Evolutionary conservation across 2,888 invertebrate species (phyloP).

Genomic region (Lamproptera curius): DNA sequence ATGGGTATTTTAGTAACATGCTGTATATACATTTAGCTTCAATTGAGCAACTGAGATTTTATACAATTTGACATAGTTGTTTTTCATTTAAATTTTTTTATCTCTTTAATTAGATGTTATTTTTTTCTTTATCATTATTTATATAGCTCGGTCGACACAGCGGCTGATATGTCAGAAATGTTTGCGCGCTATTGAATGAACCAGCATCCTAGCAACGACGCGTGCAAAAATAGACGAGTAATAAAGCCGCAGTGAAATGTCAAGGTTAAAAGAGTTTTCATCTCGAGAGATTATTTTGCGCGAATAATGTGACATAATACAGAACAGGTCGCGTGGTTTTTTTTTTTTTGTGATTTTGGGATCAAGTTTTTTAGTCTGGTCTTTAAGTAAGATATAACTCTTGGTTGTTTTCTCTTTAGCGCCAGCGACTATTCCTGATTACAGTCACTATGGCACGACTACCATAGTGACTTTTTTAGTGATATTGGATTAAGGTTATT

Average conservation of each 20-base stretch:
- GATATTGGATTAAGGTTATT: too few relatives aligned
- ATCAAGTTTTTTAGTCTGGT: not conserved
- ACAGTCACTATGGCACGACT: too few relatives aligned
- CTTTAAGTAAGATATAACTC: not conserved
- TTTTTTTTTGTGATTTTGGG: not conserved
- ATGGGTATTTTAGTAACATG: not conserved
- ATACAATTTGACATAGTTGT: not conserved
- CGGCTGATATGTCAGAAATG: conserved; percentile 5
- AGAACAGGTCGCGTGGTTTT: not conserved
- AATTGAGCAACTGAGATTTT: conserved; percentile 4
- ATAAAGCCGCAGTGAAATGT: conserved; percentile 8
- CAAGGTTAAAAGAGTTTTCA: conserved; percentile 13
- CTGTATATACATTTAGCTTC: not conserved
- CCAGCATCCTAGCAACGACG: conserved; percentile 16
- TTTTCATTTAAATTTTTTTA: not conserved
- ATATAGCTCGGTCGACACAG: conserved; percentile 9
- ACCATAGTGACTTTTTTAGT: too few relatives aligned
- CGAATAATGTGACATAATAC: not conserved
- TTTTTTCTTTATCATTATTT: not conserved
- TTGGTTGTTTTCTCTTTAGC: not conserved
- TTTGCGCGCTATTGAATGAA: conserved; percentile 14
- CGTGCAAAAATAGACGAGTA: conserved; percentile 6
- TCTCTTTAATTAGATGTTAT: not conserved
- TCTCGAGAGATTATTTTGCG: conserved; percentile 1
- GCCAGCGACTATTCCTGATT: conserved; percentile 8